phyloP scores from a whole-genome alignment of 2,113 vertebrate species.

The Mustela nigripes region DNA sequence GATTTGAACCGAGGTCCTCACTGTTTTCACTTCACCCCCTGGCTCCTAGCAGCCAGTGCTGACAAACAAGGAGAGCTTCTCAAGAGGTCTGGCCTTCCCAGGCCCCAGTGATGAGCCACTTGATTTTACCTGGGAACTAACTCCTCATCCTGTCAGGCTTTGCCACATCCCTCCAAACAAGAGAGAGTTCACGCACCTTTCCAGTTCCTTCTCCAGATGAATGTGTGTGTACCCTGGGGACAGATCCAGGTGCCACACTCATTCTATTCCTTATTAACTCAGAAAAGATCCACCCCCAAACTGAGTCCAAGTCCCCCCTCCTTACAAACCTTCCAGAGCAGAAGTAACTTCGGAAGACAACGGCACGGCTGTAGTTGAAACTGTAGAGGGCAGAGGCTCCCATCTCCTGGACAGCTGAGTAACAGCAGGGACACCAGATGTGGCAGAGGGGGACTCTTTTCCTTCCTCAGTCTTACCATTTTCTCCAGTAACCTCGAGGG shows the following conservation, averaged over 20 bases:
- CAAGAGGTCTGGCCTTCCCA: background rate
- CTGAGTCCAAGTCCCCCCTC: background rate
- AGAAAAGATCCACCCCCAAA: background rate
- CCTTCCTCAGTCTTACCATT: conserved; percentile 41
- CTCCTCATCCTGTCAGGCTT: background rate
- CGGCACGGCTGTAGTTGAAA: background rate
- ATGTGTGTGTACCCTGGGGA: too few species aligned
- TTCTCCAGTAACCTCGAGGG: conserved; percentile 33
- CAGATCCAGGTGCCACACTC: background rate
- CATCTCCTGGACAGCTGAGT: conserved; percentile 64
- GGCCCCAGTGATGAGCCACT: background rate
- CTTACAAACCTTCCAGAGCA: conserved; percentile 81
- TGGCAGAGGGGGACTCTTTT: conserved; percentile 37
- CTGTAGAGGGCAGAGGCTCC: conserved; percentile 47
- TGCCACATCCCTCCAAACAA: background rate
- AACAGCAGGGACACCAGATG: background rate
- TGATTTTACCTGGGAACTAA: background rate
- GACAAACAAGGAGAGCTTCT: background rate
- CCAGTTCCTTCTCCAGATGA: background rate
- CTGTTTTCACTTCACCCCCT: background rate
- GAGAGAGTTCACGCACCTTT: background rate
- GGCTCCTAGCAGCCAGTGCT: background rate
- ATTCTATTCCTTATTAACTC: background rate
- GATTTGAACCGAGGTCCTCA: background rate
- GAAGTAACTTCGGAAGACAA: background rate